Evolutionary conservation across 1,140 invertebrate species (phyloP), one percentile per base, ranked within the genome.

Genomic region (Megalonaias nervosa): DNA sequence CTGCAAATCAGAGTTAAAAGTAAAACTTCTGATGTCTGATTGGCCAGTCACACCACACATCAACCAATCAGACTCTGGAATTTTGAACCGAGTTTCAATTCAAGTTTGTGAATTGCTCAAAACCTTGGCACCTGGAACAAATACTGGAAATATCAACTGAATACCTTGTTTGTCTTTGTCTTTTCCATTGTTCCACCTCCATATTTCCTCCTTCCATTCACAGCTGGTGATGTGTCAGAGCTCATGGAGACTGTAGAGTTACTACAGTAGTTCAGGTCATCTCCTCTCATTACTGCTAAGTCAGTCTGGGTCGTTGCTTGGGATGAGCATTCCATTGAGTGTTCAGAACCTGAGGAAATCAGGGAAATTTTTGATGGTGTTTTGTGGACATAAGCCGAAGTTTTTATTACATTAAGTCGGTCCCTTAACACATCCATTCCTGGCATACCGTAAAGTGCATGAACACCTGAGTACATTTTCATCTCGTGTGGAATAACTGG

Each of bases 221-320:
- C 75, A 6, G 81, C 82, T 12, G 87, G 86, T 31, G 85, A 83
- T 38, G 83, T 86, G 55, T 87, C 86, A 14, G 85, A 87, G 26
- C 84, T 84, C 31, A 85, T 79, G 19, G 88, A 89, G 71, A 89
- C 83, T 67, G 85, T 87, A 74, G 82, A 82, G 75, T 86, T 87
- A 60, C 86, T 87, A 57, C 81, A 79, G 65, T 87, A 86, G 65
- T 82, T 81, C 38, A 80, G 70, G 17, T 86, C 84, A 68, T 84
- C 85, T 60, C 76, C 75, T 31, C 82, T 72, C 2, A 74, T 81
- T 9, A 82, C 75, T 0, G 75, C 75, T 13, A 81, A 64, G 26
- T 86, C 84, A 21, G 79, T 68, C 31, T 83, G 80, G 17, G 79
- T 82, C 13, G 72, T 61, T n/a, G 71, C 69, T 56, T 84, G 82